Conservation (phyloP, 2,888 invertebrate genomes). For the Agriotes lineatus region DNA sequence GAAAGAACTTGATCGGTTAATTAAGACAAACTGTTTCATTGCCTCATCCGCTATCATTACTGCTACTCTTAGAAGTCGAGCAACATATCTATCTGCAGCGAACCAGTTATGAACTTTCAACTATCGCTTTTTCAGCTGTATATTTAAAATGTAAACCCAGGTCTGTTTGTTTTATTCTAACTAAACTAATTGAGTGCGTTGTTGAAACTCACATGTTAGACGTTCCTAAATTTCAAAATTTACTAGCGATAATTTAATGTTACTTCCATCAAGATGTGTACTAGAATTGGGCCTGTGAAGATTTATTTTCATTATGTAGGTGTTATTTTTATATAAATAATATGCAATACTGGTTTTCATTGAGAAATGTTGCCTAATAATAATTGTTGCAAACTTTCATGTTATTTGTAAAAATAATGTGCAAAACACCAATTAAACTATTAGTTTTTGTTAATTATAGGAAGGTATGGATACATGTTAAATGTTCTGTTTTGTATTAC, state of each 20-base stretch:
- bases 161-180: conserved; percentile 28
- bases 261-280: conserved; percentile 18
- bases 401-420: conserved; percentile 64
- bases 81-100: conserved; percentile 31
- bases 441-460: conserved; percentile 59
- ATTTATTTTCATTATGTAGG: conserved; percentile 33
- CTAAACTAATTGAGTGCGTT: conserved; percentile 25
- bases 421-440: conserved; percentile 67
- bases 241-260: conserved; percentile 25
- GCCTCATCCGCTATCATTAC: too few relatives aligned
- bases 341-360: conserved; percentile 42
- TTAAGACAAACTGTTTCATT: too few relatives aligned
- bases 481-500: conserved; percentile 53
- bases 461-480: conserved; percentile 55
- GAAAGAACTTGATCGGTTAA: too few relatives aligned
- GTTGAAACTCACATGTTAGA: conserved; percentile 22
- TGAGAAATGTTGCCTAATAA: conserved; percentile 57
- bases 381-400: conserved; percentile 63
- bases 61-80: neutral
- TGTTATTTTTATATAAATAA: conserved; percentile 41
- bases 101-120: conserved; percentile 47
- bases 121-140: conserved; percentile 41
- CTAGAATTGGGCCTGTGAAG: conserved; percentile 26
- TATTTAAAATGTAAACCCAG: conserved; percentile 26
- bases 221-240: conserved; percentile 40